Percentiles rank a stretch among this genome's conserved stretches.
These are phyloP conservation scores for Odontamblyopus lacepedii DNA, from an alignment of 2,797 vertebrate species.

Conservation along the genomic window DNA sequence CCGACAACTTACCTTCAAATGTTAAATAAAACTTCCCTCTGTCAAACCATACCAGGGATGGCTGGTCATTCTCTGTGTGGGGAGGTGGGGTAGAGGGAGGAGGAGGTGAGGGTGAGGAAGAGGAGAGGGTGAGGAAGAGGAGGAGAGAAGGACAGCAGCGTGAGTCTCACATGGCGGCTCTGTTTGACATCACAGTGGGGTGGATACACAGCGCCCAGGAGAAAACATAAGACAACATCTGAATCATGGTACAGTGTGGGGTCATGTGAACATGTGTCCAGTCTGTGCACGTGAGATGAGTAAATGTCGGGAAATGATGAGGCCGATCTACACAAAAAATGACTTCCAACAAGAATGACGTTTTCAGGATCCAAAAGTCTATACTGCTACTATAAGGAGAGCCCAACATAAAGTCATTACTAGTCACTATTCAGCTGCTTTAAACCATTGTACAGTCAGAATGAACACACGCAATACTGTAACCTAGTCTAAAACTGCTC, in stretches of 20 bases:
- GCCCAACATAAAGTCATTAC: no score
- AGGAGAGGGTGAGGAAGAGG: conserved; percentile 80
- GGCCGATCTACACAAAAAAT: no score
- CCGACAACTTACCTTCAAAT: conserved; percentile 97
- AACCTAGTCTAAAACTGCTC: no score
- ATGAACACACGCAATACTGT: no score
- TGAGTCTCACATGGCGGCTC: conserved; percentile 88
- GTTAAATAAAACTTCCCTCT: conserved; percentile 99
- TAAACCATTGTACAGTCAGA: no score
- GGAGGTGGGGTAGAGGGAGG: conserved; percentile 69
- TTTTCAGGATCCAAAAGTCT: no score
- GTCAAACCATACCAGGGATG: conserved; percentile 99
- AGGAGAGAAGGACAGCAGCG: conserved; percentile 90
- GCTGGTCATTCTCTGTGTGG: conserved; percentile 99
- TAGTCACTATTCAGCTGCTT: no score
- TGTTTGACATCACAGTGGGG: conserved; percentile 74
- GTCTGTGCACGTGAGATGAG: background rate
- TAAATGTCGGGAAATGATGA: no score
- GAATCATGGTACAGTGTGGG: background rate
- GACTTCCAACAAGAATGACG: no score
- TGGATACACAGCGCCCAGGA: conserved; percentile 26
- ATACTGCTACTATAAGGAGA: no score
- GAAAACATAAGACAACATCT: conserved; percentile 21
- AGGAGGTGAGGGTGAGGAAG: conserved; percentile 76
- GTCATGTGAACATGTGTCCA: background rate